A percentile compares a stretch with the other conserved stretches of the same genome.
phyloP scores from a whole-genome alignment of 2,888 invertebrate genomes.

The Toxonevra muliebris region DNA sequence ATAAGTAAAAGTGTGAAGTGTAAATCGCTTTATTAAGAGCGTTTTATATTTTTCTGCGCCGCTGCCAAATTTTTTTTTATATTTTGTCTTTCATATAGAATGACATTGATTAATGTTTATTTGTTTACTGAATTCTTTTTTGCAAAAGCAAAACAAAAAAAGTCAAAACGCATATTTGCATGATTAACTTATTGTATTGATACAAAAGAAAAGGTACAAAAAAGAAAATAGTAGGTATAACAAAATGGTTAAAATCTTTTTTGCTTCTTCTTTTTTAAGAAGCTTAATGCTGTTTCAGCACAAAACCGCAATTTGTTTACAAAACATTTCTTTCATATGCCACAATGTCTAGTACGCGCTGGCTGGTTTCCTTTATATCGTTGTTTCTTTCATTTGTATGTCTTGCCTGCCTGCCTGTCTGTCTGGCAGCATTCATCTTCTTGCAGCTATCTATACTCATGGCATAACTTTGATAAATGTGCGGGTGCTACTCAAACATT shows the following conservation, averaged over 20 bases:
- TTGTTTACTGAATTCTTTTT: conserved; percentile 21
- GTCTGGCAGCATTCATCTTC: conserved; percentile 3
- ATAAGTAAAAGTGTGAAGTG: no score
- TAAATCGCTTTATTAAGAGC: no score
- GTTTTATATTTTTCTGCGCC: no score
- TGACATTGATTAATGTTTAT: conserved; percentile 32
- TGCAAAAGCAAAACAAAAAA: conserved; percentile 4
- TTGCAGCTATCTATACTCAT: background rate
- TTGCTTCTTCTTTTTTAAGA: no score
- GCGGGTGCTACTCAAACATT: background rate
- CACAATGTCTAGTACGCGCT: background rate
- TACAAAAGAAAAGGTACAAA: background rate
- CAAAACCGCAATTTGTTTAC: conserved; percentile 30
- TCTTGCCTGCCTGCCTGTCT: background rate
- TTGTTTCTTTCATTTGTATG: background rate
- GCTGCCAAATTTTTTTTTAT: no score
- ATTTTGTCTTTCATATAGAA: background rate
- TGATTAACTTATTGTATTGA: conserved; percentile 18
- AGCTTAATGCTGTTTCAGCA: conserved; percentile 25
- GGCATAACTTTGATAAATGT: conserved; percentile 1
- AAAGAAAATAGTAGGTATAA: no score
- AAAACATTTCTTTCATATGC: conserved; percentile 16
- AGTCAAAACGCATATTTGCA: conserved; percentile 17
- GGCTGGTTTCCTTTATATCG: background rate
- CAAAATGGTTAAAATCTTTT: no score